These are phyloP conservation scores for Perognathus longimembris DNA, from an alignment of 2,113 vertebrate genomes.

Conservation along the genomic window DNA sequence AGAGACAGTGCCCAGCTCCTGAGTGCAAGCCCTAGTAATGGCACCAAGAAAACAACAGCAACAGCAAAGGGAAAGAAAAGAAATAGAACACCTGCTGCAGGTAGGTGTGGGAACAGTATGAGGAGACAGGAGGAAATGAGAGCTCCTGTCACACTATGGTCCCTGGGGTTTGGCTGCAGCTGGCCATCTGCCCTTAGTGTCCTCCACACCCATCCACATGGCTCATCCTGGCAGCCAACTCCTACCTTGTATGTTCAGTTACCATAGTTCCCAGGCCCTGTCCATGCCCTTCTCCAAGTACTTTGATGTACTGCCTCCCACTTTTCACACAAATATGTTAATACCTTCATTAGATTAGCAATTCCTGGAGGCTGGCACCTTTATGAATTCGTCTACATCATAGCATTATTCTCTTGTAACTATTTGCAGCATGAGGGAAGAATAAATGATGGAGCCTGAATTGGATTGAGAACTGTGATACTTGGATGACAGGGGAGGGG, in stretches of 20 bases:
- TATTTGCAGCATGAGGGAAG: neutral
- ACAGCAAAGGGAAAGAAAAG: neutral
- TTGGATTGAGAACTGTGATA: rapidly evolving
- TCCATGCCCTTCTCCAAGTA: neutral
- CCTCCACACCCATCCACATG: rapidly evolving
- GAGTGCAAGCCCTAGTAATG: too few species aligned
- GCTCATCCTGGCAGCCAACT: neutral
- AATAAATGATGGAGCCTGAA: rapidly evolving
- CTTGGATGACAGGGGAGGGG: too few species aligned
- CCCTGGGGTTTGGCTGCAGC: neutral
- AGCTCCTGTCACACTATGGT: neutral
- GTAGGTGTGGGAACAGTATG: rapidly evolving
- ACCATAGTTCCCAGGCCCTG: neutral
- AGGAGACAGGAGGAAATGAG: rapidly evolving
- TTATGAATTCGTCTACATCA: neutral
- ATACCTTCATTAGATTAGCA: neutral
- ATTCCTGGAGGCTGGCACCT: too few species aligned
- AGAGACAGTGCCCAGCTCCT: too few species aligned
- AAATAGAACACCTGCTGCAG: neutral
- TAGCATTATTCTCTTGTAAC: neutral
- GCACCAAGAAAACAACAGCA: too few species aligned
- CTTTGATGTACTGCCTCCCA: neutral
- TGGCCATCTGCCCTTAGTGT: too few species aligned
- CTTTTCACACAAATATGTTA: neutral
- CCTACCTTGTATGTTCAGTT: neutral